Evolutionary conservation across 2,797 vertebrate species (phyloP).

Genomic region (Micropoecilia bifurca): DNA sequence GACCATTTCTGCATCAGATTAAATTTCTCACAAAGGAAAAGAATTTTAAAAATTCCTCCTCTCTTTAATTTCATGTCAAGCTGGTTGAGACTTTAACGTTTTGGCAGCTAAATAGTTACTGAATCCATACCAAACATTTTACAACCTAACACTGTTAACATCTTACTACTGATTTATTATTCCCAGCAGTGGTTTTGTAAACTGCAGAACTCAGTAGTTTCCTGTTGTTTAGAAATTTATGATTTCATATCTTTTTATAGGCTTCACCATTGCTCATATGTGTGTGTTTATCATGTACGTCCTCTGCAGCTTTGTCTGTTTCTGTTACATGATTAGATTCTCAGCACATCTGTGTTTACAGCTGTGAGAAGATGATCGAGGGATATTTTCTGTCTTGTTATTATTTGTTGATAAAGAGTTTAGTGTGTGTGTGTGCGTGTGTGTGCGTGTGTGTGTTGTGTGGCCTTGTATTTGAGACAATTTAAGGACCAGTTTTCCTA

Average conservation of each 20-base stretch:
- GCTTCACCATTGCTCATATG: not conserved
- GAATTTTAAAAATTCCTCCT: constrained; percentile 63
- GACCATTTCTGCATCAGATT: constrained; percentile 75
- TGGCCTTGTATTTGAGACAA: no score
- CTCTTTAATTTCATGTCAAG: constrained; percentile 42
- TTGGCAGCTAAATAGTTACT: constrained; percentile 8
- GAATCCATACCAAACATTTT: constrained; percentile 22
- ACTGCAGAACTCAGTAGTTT: not conserved
- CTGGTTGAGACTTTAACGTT: constrained; percentile 29
- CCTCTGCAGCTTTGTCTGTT: constrained; percentile 40
- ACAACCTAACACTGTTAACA: not conserved
- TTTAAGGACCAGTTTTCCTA: no score
- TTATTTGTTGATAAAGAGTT: constrained; percentile 63
- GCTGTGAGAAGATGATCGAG: constrained; percentile 63
- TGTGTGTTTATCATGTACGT: constrained; percentile 34
- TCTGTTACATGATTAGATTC: constrained; percentile 41
- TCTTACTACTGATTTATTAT: not conserved
- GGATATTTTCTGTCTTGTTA: constrained; percentile 51
- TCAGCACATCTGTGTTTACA: constrained; percentile 73
- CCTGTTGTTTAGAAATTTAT: constrained; percentile 1
- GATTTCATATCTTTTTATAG: constrained; percentile 11
- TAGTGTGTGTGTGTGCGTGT: constrained; percentile 45
- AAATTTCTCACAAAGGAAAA: constrained; percentile 65
- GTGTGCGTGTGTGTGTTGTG: constrained; percentile 14
- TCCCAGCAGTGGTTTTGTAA: constrained; percentile 6